phyloP scores from a whole-genome alignment of 2,888 invertebrate species.

The Aphelenchoides bicaudatus region DNA sequence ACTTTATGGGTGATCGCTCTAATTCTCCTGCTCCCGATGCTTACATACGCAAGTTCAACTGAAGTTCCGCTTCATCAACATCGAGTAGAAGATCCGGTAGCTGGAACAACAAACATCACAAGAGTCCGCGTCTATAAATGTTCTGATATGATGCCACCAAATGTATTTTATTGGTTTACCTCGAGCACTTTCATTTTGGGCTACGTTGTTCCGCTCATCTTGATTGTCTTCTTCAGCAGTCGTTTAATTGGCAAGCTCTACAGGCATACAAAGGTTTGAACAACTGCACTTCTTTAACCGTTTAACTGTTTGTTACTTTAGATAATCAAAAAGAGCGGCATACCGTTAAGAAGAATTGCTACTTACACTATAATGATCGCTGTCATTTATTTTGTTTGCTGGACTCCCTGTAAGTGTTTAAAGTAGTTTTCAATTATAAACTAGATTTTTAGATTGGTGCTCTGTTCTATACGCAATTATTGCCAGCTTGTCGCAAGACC shows the following conservation, averaged over 20 bases:
- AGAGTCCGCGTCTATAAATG: constrained; percentile 49
- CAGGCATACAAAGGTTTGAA: constrained; percentile 41
- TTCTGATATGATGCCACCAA: constrained; percentile 49
- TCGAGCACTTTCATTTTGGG: constrained; percentile 55
- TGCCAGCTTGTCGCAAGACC: constrained; percentile 38
- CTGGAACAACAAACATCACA: constrained; percentile 42
- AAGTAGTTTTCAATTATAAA: background rate
- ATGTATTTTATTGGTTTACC: constrained; percentile 56
- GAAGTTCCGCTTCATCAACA: constrained; percentile 43
- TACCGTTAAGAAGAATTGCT: constrained; percentile 52
- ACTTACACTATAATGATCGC: constrained; percentile 56
- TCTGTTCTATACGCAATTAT: constrained; percentile 54
- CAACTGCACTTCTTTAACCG: too few relatives aligned
- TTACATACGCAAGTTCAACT: constrained; percentile 44
- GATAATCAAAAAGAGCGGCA: constrained; percentile 45
- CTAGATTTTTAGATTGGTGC: constrained; percentile 32
- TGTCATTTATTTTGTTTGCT: constrained; percentile 55
- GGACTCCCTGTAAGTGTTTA: constrained; percentile 57
- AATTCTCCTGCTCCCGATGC: constrained; percentile 53
- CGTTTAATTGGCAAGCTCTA: constrained; percentile 51
- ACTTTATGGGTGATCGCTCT: constrained; percentile 48
- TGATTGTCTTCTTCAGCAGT: constrained; percentile 55
- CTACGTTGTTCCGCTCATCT: constrained; percentile 51
- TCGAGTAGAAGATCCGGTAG: constrained; percentile 26
- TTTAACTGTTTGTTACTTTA: too few relatives aligned